These are phyloP conservation scores for Sciurus vulgaris DNA, from an alignment of 2,797 vertebrate species.

Conservation along the genomic window DNA sequence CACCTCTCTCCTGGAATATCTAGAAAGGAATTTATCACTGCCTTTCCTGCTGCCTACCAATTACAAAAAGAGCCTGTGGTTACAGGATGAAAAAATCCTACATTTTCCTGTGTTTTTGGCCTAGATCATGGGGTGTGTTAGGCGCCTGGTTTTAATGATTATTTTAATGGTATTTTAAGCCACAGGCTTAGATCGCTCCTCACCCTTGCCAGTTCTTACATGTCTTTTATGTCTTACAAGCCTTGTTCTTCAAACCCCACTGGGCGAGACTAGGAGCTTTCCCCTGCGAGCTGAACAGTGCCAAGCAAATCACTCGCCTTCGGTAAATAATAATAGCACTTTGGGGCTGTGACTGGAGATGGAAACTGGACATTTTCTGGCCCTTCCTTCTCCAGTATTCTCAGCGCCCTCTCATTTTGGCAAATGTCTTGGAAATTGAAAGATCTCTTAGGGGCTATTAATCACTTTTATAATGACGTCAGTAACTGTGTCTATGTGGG, in stretches of 20 bases:
- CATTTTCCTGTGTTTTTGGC: conserved; percentile 68
- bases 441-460: background rate
- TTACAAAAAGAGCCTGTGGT: conserved; percentile 3
- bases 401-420: background rate
- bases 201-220: conserved; percentile 66
- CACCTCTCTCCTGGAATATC: background rate
- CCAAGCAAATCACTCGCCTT: conserved; percentile 25
- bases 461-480: conserved; percentile 60
- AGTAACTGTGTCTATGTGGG: background rate
- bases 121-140: background rate
- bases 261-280: background rate
- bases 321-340: conserved; percentile 1
- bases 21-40: background rate
- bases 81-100: conserved; percentile 28
- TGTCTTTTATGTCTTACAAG: conserved; percentile 50
- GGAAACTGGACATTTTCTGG: conserved; percentile 42
- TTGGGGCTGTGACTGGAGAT: background rate
- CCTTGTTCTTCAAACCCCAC: conserved; percentile 60
- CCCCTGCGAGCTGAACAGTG: background rate
- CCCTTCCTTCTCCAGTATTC: background rate
- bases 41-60: background rate
- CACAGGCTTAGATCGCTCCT: conserved; percentile 53
- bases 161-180: conserved; percentile 78
- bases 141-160: conserved; percentile 76
- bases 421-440: conserved; percentile 57